Base-by-base conservation (phyloP, 1,140 invertebrate species). In the Popillia japonica region DNA sequence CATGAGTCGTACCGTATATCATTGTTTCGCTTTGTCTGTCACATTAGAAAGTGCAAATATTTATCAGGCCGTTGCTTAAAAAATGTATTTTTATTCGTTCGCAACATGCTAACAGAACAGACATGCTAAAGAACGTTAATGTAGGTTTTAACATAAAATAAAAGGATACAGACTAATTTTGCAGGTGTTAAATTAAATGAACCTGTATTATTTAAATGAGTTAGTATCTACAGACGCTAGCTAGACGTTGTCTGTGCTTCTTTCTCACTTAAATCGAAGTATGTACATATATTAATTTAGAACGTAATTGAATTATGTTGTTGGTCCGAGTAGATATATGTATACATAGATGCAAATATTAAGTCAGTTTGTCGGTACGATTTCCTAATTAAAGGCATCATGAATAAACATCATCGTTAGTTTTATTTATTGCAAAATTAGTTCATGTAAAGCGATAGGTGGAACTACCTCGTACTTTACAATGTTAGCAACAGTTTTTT, bases 261-360 rank as follows among this genome's bases (percentile, higher is more conserved):
- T n/a, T 48, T 48, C 44, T 48, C 44, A n/a, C 44, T n/a, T 48
- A n/a, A 48, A 48, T 48, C 44, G 44, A 48, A 48, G n/a, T 8
- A n/a, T n/a, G n/a, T n/a, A n/a, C n/a, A n/a, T n/a, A n/a, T 14
- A 48, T 48, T 48, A 48, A 48, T 48, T 48, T 48, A 48, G 44
- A 10, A 48, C 44, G 44, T 48, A 48, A 48, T 48, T 48, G 44
- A 48, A 48, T 48, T 48, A 48, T 48, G 44, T 48, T 48, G 44
- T 48, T 48, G 44, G 6, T 10, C n/a, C 6, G 9, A n/a, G n/a
- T 48, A n/a, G 9, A n/a, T 48, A 48, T 10, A 10, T n/a, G 44
- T 48, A n/a, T n/a, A n/a, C n/a, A n/a, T n/a, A 48, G 44, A 48
- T 48, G 44, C n/a, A 34, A 34, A 34, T 34, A 1, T 4, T 1